Conservation (phyloP, 2,113 vertebrate species). For the Heloderma charlesbogerti region DNA sequence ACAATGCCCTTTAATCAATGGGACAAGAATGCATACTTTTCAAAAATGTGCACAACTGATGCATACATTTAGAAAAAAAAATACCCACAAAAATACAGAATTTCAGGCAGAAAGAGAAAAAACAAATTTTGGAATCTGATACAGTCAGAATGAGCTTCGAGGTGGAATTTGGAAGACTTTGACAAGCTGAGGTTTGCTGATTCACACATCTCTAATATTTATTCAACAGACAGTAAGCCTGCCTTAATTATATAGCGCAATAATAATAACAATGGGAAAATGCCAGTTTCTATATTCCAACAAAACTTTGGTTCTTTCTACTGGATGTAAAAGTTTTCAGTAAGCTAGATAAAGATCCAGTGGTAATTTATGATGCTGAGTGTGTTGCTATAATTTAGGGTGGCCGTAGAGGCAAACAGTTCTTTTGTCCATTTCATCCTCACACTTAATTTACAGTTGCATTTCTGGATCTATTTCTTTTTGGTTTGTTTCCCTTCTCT, state of each 20-base stretch:
- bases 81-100: too few species aligned
- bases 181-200: not conserved
- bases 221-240: not conserved
- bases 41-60: too few species aligned
- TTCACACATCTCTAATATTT: not conserved
- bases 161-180: too few species aligned
- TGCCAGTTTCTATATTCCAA: not conserved
- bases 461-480: not conserved
- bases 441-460: not conserved
- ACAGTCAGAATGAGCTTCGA: too few species aligned
- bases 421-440: not conserved
- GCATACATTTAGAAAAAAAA: too few species aligned
- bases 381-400: not conserved
- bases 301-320: not conserved
- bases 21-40: too few species aligned
- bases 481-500: constrained; percentile 7
- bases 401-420: not conserved
- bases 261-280: not conserved
- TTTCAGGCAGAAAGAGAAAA: too few species aligned
- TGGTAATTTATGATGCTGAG: not conserved
- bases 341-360: fast-evolving
- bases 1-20: too few species aligned
- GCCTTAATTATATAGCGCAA: not conserved
- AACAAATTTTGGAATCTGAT: too few species aligned
- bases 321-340: not conserved